Evolutionary conservation across 2,113 vertebrate genomes (phyloP).

Genomic region (Caranx melampygus): DNA sequence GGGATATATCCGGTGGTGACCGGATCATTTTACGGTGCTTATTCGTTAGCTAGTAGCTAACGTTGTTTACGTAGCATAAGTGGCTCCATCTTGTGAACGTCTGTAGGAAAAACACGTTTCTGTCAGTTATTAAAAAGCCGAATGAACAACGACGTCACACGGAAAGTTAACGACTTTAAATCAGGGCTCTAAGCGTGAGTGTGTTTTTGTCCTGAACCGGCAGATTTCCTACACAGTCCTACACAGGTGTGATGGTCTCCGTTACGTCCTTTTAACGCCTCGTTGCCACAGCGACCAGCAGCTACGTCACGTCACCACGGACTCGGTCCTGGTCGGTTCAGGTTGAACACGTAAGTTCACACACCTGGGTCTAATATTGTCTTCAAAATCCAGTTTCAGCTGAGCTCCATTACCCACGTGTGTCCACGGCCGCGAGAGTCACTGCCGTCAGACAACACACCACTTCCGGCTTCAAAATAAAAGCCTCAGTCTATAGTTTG

Average conservation of each 20-base stretch:
- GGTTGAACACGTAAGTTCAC: neutral
- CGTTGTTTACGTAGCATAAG: neutral
- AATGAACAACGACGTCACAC: neutral
- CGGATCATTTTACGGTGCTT: neutral
- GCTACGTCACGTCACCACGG: neutral
- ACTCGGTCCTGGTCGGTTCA: fast-evolving
- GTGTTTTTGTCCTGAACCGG: neutral
- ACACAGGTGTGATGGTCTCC: neutral
- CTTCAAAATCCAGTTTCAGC: neutral
- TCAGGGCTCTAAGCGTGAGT: neutral
- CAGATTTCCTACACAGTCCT: neutral
- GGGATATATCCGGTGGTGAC: neutral
- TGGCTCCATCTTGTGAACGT: too few species aligned
- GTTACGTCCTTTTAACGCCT: neutral
- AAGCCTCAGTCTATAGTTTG: fast-evolving
- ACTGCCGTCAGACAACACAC: too few species aligned
- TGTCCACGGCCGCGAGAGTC: fast-evolving
- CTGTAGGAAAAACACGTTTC: too few species aligned
- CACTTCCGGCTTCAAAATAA: conserved; percentile 49
- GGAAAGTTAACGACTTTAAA: neutral
- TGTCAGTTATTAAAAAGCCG: neutral
- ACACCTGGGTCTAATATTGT: neutral
- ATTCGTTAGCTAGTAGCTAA: too few species aligned
- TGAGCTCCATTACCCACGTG: conserved; percentile 37
- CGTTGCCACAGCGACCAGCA: neutral